phyloP scores from a whole-genome alignment of 2,113 vertebrate species.

The western clawed frog (Xenopus tropicalis) region DNA sequence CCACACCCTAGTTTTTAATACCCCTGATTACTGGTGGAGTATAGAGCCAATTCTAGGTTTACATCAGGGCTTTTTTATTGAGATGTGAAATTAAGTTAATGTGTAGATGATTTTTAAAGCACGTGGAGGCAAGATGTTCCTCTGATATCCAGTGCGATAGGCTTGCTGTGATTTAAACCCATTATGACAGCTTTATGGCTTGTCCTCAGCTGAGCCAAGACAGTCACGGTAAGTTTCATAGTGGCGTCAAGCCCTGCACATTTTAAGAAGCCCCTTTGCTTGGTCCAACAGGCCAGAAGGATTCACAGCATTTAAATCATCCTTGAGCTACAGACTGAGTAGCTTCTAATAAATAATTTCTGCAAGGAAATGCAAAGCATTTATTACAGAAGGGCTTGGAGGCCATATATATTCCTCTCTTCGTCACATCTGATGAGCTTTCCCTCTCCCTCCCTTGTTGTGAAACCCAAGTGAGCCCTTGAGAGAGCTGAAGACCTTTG shows the following conservation, averaged over 20 bases:
- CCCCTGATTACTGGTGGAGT: background rate
- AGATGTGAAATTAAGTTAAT: constrained; percentile 23
- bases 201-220: constrained; percentile 61
- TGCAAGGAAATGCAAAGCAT: constrained; percentile 64
- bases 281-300: constrained; percentile 62
- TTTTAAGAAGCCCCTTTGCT: constrained; percentile 46
- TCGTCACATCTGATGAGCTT: constrained; percentile 61
- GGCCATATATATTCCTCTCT: constrained; percentile 64
- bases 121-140: constrained; percentile 58
- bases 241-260: constrained; percentile 59
- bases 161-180: constrained; percentile 62
- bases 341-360: constrained; percentile 70
- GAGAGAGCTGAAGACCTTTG: constrained; percentile 48
- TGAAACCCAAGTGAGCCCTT: constrained; percentile 49
- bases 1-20: background rate
- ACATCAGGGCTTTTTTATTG: background rate
- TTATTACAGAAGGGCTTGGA: constrained; percentile 59
- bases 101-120: constrained; percentile 29
- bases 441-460: constrained; percentile 47
- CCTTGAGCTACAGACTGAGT: constrained; percentile 33
- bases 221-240: constrained; percentile 64
- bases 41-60: background rate
- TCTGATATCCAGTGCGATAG: constrained; percentile 53
- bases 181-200: constrained; percentile 65
- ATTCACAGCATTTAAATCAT: constrained; percentile 61